Base-by-base conservation (phyloP, 2,888 invertebrate genomes). In the Sphecodes monilicornis region DNA sequence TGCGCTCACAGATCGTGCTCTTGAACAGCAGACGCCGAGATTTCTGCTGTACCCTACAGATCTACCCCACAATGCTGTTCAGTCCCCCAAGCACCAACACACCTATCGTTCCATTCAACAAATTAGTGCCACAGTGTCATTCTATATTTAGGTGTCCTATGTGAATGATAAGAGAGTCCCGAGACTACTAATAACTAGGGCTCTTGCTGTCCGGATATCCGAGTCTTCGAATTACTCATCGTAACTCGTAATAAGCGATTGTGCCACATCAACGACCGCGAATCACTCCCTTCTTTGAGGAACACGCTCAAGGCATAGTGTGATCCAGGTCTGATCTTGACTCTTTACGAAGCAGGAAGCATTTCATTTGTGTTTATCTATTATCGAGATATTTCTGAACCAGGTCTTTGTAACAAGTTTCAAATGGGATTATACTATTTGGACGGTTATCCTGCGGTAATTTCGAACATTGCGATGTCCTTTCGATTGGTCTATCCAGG, bases 71-170 rank as follows among this genome's bases (percentile, higher is more conserved):
- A 88, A 91, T 87, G 88, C 85, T 90, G 89, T 90, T 86, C 89
- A 85, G 92, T 92, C 90, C 93, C 93, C 92, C 91, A 91, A 88
- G 90, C 90, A 90, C 91, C 91, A 92, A 91, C 92, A 92, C 92
- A 93, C 92, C 93, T 93, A 93, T 91, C 91, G 92, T 90, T 92
- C 91, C 92, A 93, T 94, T 94, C 93, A 91, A 93, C 93, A 92
- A 94, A 94, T 94, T 94, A 93, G 90, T 93, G 93, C 92, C 92
- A 93, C 92, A 93, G 92, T 94, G 94, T 94, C 94, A 94, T 91
- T 93, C 93, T 94, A 94, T 93, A 93, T 93, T 93, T 94, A 94
- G 90, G 89, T 89, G 85, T 78, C 78, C 84, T 88, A 85, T 86
- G 84, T 84, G 88, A 86, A 88, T 81, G 83, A 79, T 80, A 64